These are phyloP conservation scores for Gastrophysa polygoni DNA, from an alignment of 2,888 invertebrate genomes.

Conservation along the genomic window DNA sequence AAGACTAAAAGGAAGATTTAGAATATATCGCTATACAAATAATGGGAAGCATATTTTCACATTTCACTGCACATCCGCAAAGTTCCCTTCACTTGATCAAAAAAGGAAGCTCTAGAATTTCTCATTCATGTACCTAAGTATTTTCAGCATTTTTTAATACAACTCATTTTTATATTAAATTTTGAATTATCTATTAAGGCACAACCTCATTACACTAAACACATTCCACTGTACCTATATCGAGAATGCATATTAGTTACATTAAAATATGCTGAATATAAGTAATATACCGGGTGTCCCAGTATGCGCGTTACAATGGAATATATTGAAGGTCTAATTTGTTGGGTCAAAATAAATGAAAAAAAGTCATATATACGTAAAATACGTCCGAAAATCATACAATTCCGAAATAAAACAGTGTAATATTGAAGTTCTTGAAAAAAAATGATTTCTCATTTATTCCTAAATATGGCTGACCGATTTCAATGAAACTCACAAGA, in stretches of 20 bases:
- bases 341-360: no score
- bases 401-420: no score
- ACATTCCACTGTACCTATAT: not conserved
- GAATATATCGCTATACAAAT: conserved; percentile 54
- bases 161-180: conserved; percentile 52
- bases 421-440: no score
- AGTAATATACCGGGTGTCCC: not conserved
- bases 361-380: no score
- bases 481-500: no score
- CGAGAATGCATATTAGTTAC: not conserved
- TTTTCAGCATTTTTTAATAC: conserved; percentile 18
- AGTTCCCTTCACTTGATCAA: conserved; percentile 39
- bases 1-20: conserved; percentile 57
- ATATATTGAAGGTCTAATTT: no score
- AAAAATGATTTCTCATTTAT: no score
- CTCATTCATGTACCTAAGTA: conserved; percentile 27
- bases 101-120: conserved; percentile 53
- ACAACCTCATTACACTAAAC: conserved; percentile 48
- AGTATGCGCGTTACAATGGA: no score
- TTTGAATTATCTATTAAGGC: conserved; percentile 57
- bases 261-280: conserved; percentile 2
- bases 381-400: no score
- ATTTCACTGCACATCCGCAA: conserved; percentile 43
- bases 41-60: conserved; percentile 41
- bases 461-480: no score